Base-by-base conservation (phyloP, 1,140 invertebrate species). In the Acyrthosiphon pisum region DNA sequence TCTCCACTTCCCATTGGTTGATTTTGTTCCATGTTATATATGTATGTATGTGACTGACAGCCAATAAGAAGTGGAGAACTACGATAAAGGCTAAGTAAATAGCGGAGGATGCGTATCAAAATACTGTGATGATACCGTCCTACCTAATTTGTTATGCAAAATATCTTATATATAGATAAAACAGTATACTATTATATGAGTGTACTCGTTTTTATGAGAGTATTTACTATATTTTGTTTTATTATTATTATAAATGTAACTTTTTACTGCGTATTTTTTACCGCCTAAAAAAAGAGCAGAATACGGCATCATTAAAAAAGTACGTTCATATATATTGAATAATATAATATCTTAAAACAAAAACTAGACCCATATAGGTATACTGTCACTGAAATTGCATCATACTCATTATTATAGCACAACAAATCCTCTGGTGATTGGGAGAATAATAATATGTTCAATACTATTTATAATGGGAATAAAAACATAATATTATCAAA, bases 401-500 rank as follows among this genome's bases (percentile, higher is more conserved):
- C 35, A 81, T 37, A 37, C 14, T 37, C 22, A 81, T 81, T 81
- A 81, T 35, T 37, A 50, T 18, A 18, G 48, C 20, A 35, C 76
- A 20, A 81, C 76, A 37, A 81, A 81, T 81, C 76, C 76, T 22
- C 18, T 35, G 76, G 14, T 37, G 76, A 81, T 81, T 81, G 6
- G 76, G 76, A 37, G 35, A 41, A 41, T 20, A 81, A 50, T 18
- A 48, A 14, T 37, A 81, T 81, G 1, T 22, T 81, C 35, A 35
- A 37, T 81, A 81, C 35, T 35, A 22, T 37, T 37, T 81, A 35
- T 81, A 81, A 68, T 81, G 76, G n/a, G 35, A 81, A 81, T 37
- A 81, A 35, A 81, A 81, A 81, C 76, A 35, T 81, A 37, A 81
- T 18, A 81, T 81, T 81, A 81, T 81, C 76, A 81, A 81, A 81